These are phyloP conservation scores for Platycercus adscitus DNA, from an alignment of 2,113 vertebrate species.

Conservation along the genomic window DNA sequence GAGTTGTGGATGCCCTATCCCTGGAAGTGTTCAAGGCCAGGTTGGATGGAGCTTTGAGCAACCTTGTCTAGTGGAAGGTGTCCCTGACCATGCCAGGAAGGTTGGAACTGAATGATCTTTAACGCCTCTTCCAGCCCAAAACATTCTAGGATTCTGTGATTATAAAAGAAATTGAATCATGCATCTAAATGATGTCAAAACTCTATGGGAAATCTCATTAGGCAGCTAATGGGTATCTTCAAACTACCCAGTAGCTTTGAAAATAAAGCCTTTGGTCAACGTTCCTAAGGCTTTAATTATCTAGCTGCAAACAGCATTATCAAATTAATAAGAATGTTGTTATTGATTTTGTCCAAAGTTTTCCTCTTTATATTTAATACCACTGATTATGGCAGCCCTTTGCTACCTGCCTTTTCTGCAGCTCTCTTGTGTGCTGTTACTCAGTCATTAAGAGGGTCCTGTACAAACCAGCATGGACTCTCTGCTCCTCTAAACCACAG, in stretches of 20 bases:
- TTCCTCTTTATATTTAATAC: neutral
- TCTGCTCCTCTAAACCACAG: neutral
- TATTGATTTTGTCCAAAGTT: neutral
- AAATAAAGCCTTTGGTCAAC: neutral
- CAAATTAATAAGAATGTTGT: neutral
- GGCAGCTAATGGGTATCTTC: neutral
- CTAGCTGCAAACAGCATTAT: neutral
- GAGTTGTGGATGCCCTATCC: neutral
- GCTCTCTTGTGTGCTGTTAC: fast-evolving
- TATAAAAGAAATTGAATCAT: neutral
- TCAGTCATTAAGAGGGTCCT: neutral
- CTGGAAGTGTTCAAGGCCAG: neutral
- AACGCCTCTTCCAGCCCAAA: neutral
- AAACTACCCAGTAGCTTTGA: neutral
- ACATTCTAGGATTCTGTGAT: neutral
- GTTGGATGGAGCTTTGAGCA: neutral
- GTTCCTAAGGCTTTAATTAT: neutral
- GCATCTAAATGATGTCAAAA: neutral
- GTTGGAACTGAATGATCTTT: neutral
- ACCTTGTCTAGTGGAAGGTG: neutral
- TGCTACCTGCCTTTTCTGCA: neutral
- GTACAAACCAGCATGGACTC: fast-evolving
- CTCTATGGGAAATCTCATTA: neutral
- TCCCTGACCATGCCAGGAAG: neutral
- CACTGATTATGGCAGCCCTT: neutral